Evolutionary conservation across 2,888 invertebrate species (phyloP).

Genomic region (Diaphora mendica): DNA sequence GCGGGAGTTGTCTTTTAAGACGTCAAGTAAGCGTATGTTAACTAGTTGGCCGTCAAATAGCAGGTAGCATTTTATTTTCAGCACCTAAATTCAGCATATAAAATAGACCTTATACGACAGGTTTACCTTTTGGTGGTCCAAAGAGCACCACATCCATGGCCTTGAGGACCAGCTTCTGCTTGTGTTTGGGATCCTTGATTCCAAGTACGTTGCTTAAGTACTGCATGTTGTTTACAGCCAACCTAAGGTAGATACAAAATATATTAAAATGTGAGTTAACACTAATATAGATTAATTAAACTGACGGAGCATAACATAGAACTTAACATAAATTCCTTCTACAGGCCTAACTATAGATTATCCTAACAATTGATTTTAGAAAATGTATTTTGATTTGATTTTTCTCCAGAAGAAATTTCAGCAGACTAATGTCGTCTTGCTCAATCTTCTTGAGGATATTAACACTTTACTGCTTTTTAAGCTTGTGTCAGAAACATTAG

Average conservation of each 20-base stretch:
- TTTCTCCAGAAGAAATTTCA: background rate
- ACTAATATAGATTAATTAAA: too few relatives aligned
- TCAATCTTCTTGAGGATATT: too few relatives aligned
- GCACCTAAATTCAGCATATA: too few relatives aligned
- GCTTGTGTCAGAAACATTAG: background rate
- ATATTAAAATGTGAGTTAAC: background rate
- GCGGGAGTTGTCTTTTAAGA: too few relatives aligned
- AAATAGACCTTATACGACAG: background rate
- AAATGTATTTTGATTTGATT: background rate
- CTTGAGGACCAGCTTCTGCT: conserved; percentile 98
- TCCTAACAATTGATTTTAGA: background rate
- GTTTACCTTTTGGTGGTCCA: conserved; percentile 97
- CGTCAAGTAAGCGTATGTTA: too few relatives aligned
- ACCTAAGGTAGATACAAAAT: conserved; percentile 81
- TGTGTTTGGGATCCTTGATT: conserved; percentile 99
- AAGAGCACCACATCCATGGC: conserved; percentile 99
- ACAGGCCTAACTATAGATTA: background rate
- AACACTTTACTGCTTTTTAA: background rate
- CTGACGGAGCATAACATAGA: too few relatives aligned
- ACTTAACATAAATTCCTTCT: background rate
- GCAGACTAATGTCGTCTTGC: background rate
- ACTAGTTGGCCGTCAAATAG: too few relatives aligned
- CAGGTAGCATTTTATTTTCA: too few relatives aligned
- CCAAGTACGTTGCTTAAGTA: conserved; percentile 95
- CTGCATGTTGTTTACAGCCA: conserved; percentile 98